Percentiles rank a stretch among this genome's conserved stretches.
These are phyloP conservation scores for Trypoxylon attenuatum DNA, from an alignment of 2,888 invertebrate species.

Conservation along the genomic window DNA sequence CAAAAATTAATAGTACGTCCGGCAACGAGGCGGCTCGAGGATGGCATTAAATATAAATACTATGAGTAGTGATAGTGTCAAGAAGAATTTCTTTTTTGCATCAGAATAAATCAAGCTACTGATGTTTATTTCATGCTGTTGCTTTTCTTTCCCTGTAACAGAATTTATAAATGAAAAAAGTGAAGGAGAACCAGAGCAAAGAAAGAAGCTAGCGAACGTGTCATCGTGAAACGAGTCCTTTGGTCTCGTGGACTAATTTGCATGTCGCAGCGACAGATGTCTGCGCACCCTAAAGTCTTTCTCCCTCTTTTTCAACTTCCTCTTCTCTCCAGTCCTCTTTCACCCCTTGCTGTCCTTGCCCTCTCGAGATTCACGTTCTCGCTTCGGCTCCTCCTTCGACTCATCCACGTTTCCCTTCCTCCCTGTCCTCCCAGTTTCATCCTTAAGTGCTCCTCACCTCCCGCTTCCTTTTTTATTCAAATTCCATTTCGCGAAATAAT, in stretches of 20 bases:
- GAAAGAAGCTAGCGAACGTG: slow-evolving; percentile 8
- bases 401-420: not conserved
- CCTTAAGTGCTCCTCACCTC: not conserved
- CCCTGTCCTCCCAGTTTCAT: slow-evolving; percentile 6
- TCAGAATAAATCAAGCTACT: not conserved
- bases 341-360: not conserved
- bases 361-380: too few relatives aligned
- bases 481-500: slow-evolving; percentile 50
- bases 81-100: not conserved
- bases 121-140: slow-evolving; percentile 2
- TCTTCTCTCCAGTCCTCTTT: not conserved
- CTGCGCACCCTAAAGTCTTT: slow-evolving; percentile 27
- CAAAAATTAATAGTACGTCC: not conserved
- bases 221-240: slow-evolving; percentile 30
- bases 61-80: not conserved
- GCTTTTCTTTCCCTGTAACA: not conserved
- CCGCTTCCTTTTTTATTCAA: slow-evolving; percentile 47
- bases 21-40: not conserved
- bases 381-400: not conserved
- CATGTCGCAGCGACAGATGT: slow-evolving; percentile 55
- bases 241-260: slow-evolving; percentile 47
- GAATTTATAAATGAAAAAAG: slow-evolving; percentile 11
- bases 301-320: slow-evolving; percentile 4
- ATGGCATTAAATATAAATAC: not conserved
- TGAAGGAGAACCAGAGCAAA: slow-evolving; percentile 8